phyloP scores from a whole-genome alignment of 1,140 invertebrate genomes.

The Drosophila funebris region DNA sequence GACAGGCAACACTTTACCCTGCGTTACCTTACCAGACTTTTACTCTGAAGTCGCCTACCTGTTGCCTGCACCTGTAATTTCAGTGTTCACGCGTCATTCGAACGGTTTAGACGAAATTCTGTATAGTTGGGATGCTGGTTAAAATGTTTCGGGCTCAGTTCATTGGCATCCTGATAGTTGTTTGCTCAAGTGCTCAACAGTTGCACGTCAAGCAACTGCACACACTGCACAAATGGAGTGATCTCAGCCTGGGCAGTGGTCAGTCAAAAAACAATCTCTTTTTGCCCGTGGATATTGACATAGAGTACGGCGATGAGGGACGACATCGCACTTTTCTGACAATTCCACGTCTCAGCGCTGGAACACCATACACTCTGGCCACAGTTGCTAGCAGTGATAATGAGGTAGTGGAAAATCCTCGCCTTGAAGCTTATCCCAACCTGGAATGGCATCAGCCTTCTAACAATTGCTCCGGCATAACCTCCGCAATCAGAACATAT shows the following conservation, averaged over 20 bases:
- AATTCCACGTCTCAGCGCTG: conserved; percentile 89
- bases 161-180: conserved; percentile 23
- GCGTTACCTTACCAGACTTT: not conserved
- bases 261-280: conserved; percentile 86
- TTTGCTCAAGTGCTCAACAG: conserved; percentile 32
- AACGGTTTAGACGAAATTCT: conserved; percentile 49
- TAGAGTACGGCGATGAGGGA: conserved; percentile 85
- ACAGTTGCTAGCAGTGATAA: conserved; percentile 84
- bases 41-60: too few species aligned
- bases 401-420: conserved; percentile 60
- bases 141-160: conserved; percentile 15
- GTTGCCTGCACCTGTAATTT: conserved; percentile 50
- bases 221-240: conserved; percentile 85
- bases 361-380: conserved; percentile 88
- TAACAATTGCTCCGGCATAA: conserved; percentile 84
- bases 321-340: conserved; percentile 87
- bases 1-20: conserved; percentile 15
- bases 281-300: conserved; percentile 90
- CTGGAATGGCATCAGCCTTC: conserved; percentile 85
- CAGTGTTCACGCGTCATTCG: conserved; percentile 56
- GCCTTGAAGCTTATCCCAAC: conserved; percentile 85
- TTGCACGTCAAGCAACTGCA: conserved; percentile 59
- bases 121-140: conserved; percentile 20
- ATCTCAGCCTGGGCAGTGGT: conserved; percentile 85
- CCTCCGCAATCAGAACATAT: conserved; percentile 85